Percentiles rank a stretch among this genome's conserved stretches.
phyloP scores from a whole-genome alignment of 2,113 vertebrate genomes.

The Aix galericulata region DNA sequence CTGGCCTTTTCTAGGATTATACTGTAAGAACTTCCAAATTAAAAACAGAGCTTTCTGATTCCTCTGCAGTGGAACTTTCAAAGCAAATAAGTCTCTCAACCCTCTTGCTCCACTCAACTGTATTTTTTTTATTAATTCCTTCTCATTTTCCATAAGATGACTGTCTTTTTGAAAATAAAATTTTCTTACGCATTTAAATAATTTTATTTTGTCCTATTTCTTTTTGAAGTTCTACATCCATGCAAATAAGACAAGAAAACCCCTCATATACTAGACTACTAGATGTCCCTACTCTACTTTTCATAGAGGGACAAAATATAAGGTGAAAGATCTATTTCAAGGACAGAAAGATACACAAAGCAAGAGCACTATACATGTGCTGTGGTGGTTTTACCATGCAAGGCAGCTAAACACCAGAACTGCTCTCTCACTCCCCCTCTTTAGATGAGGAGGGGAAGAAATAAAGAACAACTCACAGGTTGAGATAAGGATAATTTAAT shows the following conservation, averaged over 20 bases:
- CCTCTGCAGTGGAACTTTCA: conserved; percentile 40
- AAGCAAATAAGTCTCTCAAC: conserved; percentile 28
- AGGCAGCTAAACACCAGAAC: too few species aligned
- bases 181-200: conserved; percentile 40
- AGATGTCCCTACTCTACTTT: not conserved
- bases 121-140: conserved; percentile 50
- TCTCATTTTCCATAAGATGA: conserved; percentile 21
- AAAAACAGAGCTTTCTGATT: conserved; percentile 45
- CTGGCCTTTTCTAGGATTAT: not conserved
- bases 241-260: not conserved
- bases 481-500: too few species aligned
- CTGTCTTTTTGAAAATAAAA: conserved; percentile 45
- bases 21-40: conserved; percentile 44
- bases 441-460: too few species aligned
- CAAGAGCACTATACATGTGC: not conserved
- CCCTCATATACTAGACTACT: not conserved
- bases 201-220: conserved; percentile 43
- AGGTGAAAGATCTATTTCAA: not conserved
- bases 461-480: too few species aligned
- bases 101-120: conserved; percentile 33
- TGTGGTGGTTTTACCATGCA: too few species aligned
- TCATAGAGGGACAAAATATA: not conserved
- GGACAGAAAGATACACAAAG: not conserved
- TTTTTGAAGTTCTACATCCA: not conserved
- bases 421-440: too few species aligned